Evolutionary conservation across 2,888 invertebrate genomes (phyloP), one percentile per base, ranked within the genome.

Genomic region (Taphrorychus bicolor): DNA sequence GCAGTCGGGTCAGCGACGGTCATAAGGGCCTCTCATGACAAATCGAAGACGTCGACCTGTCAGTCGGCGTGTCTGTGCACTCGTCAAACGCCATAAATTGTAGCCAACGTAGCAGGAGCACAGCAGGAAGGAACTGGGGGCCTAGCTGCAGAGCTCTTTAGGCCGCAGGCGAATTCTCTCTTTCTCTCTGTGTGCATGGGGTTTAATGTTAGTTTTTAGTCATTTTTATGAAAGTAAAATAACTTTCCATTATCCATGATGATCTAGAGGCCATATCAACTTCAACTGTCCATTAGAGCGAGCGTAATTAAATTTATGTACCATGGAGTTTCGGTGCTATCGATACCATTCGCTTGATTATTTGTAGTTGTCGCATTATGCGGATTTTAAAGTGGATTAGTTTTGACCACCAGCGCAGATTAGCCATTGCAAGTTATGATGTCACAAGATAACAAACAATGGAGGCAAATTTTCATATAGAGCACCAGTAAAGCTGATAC

Each of bases 61-160:
- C 73, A 72, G 65, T 71, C 71, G 73, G 70, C 73, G n/a, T 70
- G 69, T 71, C 71, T 59, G 68, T 67, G 67, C 67, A 60, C 72
- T 74, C 73, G 71, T 74, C 75, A 73, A 73, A 70, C 64, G 61
- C 66, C 71, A 70, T 66, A 70, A 71, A 73, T 71, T 66, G 69
- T 72, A 69, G 71, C 69, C 63, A 51, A 18, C 11, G 58, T 65
- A 71, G 57, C 73, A 74, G 75, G 75, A 71, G 63, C 68, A 42
- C 74, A 75, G 74, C 59, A 70, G 23, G 17, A 18, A 56, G 48
- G 32, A 68, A 51, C 51, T 51, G 19, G 19, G 21, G 32, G n/a
- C 19, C 7, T 7, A 51, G 22, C 51, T 21, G 5, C 22, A 7
- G 11, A 5, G 51, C 14, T 51, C 9, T 22, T 7, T 5, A 7